Evolutionary conservation across 2,888 invertebrate genomes (phyloP).

Genomic region (Chrysolina oricalcia): DNA sequence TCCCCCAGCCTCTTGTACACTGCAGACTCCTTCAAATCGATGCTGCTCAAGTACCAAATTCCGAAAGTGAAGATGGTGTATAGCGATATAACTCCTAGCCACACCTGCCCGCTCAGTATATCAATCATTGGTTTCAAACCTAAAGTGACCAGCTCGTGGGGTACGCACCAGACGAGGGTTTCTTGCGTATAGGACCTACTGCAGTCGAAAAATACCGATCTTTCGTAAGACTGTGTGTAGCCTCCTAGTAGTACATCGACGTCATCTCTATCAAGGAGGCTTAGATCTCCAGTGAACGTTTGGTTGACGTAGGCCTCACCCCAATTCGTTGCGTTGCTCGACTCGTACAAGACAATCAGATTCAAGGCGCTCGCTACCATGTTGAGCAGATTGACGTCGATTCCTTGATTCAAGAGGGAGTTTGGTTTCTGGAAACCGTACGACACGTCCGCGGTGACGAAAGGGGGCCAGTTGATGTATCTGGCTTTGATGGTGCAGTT

Average conservation of each 20-base stretch:
- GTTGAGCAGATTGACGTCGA: conserved; percentile 55
- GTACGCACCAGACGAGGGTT: conserved; percentile 65
- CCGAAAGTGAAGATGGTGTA: conserved; percentile 38
- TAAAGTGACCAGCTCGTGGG: conserved; percentile 59
- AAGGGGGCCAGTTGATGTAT: conserved; percentile 66
- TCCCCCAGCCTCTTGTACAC: conserved; percentile 42
- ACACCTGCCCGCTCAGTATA: conserved; percentile 41
- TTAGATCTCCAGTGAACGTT: conserved; percentile 59
- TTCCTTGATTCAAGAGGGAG: conserved; percentile 32
- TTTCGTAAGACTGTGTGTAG: conserved; percentile 61
- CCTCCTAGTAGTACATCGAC: conserved; percentile 66
- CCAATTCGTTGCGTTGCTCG: conserved; percentile 40
- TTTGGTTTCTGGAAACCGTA: conserved; percentile 31
- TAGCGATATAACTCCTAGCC: conserved; percentile 33
- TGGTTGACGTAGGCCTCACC: conserved; percentile 56
- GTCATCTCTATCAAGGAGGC: conserved; percentile 56
- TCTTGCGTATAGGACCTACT: conserved; percentile 65
- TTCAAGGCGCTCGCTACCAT: conserved; percentile 56
- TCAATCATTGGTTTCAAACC: conserved; percentile 43
- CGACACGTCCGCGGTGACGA: conserved; percentile 55
- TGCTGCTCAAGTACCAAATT: conserved; percentile 42
- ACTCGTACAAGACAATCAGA: conserved; percentile 48
- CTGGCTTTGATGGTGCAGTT: conserved; percentile 63
- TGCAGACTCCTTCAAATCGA: conserved; percentile 29
- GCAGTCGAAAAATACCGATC: conserved; percentile 62